Evolutionary conservation across 1,140 invertebrate species (phyloP).

Genomic region (Trichonephila clavata): DNA sequence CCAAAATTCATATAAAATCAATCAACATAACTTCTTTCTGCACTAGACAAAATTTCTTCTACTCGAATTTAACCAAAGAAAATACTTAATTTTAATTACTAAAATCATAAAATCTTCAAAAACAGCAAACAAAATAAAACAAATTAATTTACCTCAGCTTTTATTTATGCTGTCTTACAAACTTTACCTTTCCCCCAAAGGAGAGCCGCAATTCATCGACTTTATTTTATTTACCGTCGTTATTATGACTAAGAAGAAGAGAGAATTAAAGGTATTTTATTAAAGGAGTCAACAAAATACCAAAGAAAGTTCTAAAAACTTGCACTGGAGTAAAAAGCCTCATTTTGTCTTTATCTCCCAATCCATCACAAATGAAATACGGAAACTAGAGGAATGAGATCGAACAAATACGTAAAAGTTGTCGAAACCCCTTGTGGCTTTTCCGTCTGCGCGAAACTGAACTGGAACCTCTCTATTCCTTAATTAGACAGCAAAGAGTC

Average conservation of each 20-base stretch:
- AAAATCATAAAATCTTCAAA: not conserved
- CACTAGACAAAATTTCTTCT: too few species aligned
- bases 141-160: not conserved
- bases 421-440: constrained; percentile 43
- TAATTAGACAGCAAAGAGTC: constrained; percentile 74
- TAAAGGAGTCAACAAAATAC: not conserved
- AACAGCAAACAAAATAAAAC: not conserved
- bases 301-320: not conserved
- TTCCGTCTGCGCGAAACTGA: constrained; percentile 32
- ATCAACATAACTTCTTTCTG: too few species aligned
- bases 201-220: not conserved
- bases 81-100: not conserved
- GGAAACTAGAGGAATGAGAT: not conserved
- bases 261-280: not conserved
- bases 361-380: constrained; percentile 28
- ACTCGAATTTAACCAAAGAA: not conserved
- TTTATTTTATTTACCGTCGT: not conserved
- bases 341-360: not conserved
- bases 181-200: not conserved
- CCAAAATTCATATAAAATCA: too few species aligned
- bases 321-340: not conserved
- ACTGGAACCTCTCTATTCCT: constrained; percentile 41
- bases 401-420: constrained; percentile 47
- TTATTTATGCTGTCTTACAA: not conserved
- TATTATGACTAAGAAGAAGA: not conserved